Conservation (phyloP, 2,888 invertebrate species). For the Leptodirus hochenwartii region DNA sequence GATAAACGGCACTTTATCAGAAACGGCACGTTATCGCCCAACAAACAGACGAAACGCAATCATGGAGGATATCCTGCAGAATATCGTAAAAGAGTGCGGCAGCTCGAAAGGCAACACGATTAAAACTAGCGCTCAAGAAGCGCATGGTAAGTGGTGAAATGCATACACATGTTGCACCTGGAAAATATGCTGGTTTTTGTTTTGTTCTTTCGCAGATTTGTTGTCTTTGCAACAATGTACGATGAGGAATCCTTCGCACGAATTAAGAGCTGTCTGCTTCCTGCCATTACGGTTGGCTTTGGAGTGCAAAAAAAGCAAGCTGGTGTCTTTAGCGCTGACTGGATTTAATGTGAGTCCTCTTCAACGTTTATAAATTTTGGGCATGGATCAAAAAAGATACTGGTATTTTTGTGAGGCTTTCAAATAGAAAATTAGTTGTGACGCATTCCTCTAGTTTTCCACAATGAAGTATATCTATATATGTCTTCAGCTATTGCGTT, state of each 20-base stretch:
- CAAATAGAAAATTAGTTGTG: no score
- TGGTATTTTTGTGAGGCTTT: no score
- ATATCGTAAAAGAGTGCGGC: slow-evolving; percentile 69
- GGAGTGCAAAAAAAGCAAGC: slow-evolving; percentile 72
- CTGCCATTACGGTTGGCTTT: slow-evolving; percentile 70
- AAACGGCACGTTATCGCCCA: no score
- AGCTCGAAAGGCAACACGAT: slow-evolving; percentile 52
- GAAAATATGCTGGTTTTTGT: not conserved
- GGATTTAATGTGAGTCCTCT: slow-evolving; percentile 70
- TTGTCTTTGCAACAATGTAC: slow-evolving; percentile 60
- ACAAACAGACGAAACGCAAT: no score
- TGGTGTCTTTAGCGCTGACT: slow-evolving; percentile 64
- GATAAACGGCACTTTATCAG: no score
- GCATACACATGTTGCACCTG: not conserved
- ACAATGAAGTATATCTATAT: no score
- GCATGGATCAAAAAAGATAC: slow-evolving; percentile 3
- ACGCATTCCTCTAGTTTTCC: no score
- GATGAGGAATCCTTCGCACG: slow-evolving; percentile 61
- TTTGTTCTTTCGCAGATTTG: slow-evolving; percentile 39
- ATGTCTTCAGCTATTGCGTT: no score
- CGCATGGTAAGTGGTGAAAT: slow-evolving; percentile 44
- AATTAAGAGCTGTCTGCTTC: slow-evolving; percentile 68
- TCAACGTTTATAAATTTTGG: no score
- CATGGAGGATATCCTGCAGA: slow-evolving; percentile 78
- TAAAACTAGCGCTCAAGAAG: slow-evolving; percentile 71